These are phyloP conservation scores for Coturnix japonica DNA, from an alignment of 2,113 vertebrate genomes.

Conservation along the genomic window DNA sequence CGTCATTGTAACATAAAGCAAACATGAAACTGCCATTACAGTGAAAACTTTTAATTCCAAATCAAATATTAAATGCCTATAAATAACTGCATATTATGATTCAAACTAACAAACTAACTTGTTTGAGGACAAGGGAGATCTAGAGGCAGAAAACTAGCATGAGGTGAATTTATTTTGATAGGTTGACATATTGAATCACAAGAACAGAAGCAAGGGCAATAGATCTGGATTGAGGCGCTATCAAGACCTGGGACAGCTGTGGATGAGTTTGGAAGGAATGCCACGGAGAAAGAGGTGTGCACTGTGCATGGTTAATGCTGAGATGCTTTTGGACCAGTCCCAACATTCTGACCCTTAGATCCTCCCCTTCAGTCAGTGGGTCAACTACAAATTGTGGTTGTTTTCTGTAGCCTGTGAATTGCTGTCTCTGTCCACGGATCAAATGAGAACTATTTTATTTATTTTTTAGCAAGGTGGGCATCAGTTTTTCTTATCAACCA, in stretches of 20 bases:
- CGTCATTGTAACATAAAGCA: background rate
- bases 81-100: background rate
- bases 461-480: background rate
- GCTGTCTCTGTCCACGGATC: background rate
- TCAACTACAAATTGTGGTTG: background rate
- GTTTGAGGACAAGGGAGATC: background rate
- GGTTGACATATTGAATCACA: background rate
- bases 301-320: accelerated
- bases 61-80: background rate
- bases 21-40: background rate
- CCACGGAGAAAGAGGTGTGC: background rate
- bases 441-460: background rate
- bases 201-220: background rate
- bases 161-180: background rate
- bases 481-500: background rate
- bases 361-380: background rate
- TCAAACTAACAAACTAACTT: background rate
- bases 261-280: background rate
- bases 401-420: background rate
- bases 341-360: background rate
- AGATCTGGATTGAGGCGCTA: background rate
- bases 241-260: background rate
- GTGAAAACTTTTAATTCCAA: background rate
- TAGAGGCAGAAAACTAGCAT: background rate
- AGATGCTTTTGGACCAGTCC: background rate